These are phyloP conservation scores for Lissonota sp. DNA, from an alignment of 2,888 invertebrate species.

Conservation along the genomic window DNA sequence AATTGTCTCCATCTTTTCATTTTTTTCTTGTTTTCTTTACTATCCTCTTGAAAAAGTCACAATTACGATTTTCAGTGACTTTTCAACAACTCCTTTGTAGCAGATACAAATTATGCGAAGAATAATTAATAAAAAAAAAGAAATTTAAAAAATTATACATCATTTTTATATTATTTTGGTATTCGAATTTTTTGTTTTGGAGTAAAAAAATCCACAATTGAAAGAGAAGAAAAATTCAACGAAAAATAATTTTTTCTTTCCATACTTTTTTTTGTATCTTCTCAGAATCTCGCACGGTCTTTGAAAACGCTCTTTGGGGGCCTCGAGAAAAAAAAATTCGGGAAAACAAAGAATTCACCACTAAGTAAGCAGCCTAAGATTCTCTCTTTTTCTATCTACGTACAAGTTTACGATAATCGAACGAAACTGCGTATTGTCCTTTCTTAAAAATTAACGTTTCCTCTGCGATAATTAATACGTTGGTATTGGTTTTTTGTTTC, in stretches of 20 bases:
- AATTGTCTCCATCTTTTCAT: slow-evolving; percentile 31
- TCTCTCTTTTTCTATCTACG: slow-evolving; percentile 9
- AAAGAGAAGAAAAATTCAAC: not conserved
- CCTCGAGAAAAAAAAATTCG: slow-evolving; percentile 5
- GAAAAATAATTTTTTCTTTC: not conserved
- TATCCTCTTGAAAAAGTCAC: too few relatives aligned
- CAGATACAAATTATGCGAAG: too few relatives aligned
- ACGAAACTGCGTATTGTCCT: slow-evolving; percentile 81
- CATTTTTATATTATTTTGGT: not conserved
- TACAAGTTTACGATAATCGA: slow-evolving; percentile 63
- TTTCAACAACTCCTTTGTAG: too few relatives aligned
- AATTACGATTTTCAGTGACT: too few relatives aligned
- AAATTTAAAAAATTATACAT: not conserved
- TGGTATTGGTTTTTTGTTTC: not conserved
- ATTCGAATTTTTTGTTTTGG: not conserved
- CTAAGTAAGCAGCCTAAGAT: slow-evolving; percentile 59
- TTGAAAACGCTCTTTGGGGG: slow-evolving; percentile 48
- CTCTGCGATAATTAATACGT: slow-evolving; percentile 49
- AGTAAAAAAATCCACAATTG: not conserved
- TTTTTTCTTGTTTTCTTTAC: too few relatives aligned
- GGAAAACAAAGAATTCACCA: slow-evolving; percentile 31
- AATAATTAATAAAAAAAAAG: not conserved
- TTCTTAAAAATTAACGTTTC: slow-evolving; percentile 75
- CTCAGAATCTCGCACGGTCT: slow-evolving; percentile 44
- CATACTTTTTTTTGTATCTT: too few relatives aligned